Evolutionary conservation across 35 echinoderm and acorn worm genomes (phyloP), one percentile per base, ranked within the genome.

Genomic region (Lytechinus pictus): DNA sequence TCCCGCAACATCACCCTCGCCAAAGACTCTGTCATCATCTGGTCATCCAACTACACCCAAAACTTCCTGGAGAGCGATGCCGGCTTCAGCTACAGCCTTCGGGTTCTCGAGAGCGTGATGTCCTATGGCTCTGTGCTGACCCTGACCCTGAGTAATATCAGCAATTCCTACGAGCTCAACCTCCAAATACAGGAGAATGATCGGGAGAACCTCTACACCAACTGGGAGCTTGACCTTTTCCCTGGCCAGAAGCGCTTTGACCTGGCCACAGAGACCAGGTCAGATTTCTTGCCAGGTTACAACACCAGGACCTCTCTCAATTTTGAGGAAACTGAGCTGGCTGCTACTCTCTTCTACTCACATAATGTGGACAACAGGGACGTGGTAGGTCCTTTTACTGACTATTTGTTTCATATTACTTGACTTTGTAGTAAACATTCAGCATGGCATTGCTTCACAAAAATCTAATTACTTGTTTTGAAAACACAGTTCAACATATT

Each of bases 201-300:
- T 52, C 60, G 24, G 52, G 53, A 95, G 54, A 87, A 55, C 8
- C 8, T 91, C 52, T 89, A 95, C 52, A 91, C 58, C 53, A 91
- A 66, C 56, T 27, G 29, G 28, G 53, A 21, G 5, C 16, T 55
- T n/a, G 10, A 27, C 27, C 95, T 27, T 44, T 89, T 51, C 52
- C 54, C 87, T 27, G 28, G 86, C 27, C 53, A 27, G 55, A 28
- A 27, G 14, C 52, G n/a, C 54, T 55, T 93, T 93, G 92, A 55
- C 92, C 54, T 55, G 8, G 9, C 28, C 10, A 90, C 52, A 8
- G 53, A 93, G 12, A 9, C 55, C 13, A 54, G 92, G 11, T 93
- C 92, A 6, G 54, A 55, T 11, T 93, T 53, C 24, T 54, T 93
- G 28, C 92, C 92, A 5, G 92, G 92, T 27, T 93, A 93, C 92